A percentile compares a stretch with the other conserved stretches of the same genome.
Evolutionary conservation across 2,888 invertebrate species (phyloP).

Genomic region (Tuberolachnus salignus): DNA sequence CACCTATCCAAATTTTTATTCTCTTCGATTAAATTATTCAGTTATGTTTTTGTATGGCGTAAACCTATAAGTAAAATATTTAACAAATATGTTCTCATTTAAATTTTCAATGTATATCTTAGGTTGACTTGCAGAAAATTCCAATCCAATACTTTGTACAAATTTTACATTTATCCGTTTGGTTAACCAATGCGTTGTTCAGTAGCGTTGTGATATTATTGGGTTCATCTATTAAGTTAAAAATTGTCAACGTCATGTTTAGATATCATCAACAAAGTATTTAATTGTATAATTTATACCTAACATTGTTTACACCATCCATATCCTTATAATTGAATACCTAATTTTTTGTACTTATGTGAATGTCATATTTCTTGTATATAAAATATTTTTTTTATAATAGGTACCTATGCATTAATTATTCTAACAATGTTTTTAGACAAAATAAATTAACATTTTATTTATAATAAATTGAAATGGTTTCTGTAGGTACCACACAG

Average conservation of each 20-base stretch:
- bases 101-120: neutral
- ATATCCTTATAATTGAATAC: neutral
- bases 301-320: neutral
- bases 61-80: neutral
- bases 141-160: conserved; percentile 18
- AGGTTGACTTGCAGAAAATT: conserved; percentile 28
- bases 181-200: neutral
- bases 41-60: neutral
- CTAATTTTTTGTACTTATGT: neutral
- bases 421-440: neutral
- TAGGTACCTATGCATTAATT: neutral
- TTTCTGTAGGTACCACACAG: no score
- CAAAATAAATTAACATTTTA: neutral
- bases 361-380: neutral
- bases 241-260: conserved; percentile 8
- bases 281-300: neutral
- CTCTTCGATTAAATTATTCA: neutral
- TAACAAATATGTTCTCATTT: no score
- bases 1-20: neutral
- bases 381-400: neutral
- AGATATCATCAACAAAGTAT: conserved; percentile 39
- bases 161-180: conserved; percentile 10
- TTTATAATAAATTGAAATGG: no score
- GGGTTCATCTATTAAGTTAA: neutral
- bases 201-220: neutral